These are phyloP conservation scores for Pseudococcus longispinus DNA, from an alignment of 2,888 invertebrate species.

Conservation along the genomic window DNA sequence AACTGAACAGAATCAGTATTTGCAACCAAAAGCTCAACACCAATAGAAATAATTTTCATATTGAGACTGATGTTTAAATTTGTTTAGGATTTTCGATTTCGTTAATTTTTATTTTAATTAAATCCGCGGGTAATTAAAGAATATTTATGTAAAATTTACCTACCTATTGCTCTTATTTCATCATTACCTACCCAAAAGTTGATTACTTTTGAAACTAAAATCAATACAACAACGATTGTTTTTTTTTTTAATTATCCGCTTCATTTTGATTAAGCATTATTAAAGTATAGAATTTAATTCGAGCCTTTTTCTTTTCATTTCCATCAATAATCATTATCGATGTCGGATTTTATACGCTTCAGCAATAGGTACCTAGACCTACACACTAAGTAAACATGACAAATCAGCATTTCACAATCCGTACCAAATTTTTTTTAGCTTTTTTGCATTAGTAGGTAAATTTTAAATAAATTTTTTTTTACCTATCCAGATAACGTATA, in stretches of 20 bases:
- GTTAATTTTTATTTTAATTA: constrained; percentile 32
- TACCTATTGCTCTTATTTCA: neutral
- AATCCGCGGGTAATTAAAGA: neutral
- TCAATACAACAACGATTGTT: too few relatives aligned
- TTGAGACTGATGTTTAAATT: constrained; percentile 57
- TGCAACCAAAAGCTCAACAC: constrained; percentile 57
- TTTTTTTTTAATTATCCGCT: too few relatives aligned
- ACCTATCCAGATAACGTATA: neutral
- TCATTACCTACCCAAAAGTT: neutral
- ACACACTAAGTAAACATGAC: neutral
- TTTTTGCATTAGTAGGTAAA: neutral
- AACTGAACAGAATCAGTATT: constrained; percentile 56
- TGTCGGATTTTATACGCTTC: neutral
- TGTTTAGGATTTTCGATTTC: constrained; percentile 44
- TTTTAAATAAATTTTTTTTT: constrained; percentile 17
- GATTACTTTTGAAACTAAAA: neutral
- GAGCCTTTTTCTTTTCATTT: neutral
- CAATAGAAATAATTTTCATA: constrained; percentile 55
- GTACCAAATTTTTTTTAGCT: neutral
- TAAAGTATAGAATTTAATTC: too few relatives aligned
- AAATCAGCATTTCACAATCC: neutral
- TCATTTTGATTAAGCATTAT: too few relatives aligned
- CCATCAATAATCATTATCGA: neutral
- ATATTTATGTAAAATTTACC: constrained; percentile 5
- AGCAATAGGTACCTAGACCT: neutral